Percentiles rank a stretch among this genome's conserved stretches.
phyloP scores from a whole-genome alignment of 1,140 invertebrate genomes.

The Drosophila kanapiae region DNA sequence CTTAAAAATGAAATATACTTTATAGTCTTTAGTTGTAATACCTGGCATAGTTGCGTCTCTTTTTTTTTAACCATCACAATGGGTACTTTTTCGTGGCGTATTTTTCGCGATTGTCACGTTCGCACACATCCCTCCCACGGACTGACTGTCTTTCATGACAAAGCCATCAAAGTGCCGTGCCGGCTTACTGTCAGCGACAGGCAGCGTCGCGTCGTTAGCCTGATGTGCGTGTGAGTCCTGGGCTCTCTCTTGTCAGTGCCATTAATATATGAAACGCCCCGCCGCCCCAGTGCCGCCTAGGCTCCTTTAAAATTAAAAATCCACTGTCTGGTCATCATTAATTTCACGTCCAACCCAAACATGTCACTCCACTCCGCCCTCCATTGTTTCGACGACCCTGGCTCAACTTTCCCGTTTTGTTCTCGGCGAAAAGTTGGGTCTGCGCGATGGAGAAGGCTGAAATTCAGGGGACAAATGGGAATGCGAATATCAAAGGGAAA shows the following conservation, averaged over 20 bases:
- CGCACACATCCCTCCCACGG: constrained; percentile 28
- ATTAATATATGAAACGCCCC: constrained; percentile 36
- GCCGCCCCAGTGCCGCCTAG: background rate
- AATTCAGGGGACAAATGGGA: background rate
- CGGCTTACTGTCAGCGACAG: constrained; percentile 48
- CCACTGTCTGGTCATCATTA: constrained; percentile 72
- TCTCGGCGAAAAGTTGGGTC: constrained; percentile 13
- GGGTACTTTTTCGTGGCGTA: background rate
- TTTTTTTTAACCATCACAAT: background rate
- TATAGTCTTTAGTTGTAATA: too few species aligned
- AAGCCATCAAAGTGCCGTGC: constrained; percentile 45
- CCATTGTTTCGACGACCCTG: background rate
- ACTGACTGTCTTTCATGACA: constrained; percentile 28
- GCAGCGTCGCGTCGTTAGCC: constrained; percentile 31
- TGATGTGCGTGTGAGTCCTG: constrained; percentile 25
- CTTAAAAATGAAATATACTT: too few species aligned
- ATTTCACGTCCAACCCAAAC: constrained; percentile 47
- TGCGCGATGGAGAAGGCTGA: background rate
- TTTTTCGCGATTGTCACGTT: background rate
- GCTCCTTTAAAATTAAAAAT: constrained; percentile 58
- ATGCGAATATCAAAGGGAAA: constrained; percentile 26
- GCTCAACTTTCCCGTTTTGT: constrained; percentile 11
- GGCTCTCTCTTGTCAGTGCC: constrained; percentile 34
- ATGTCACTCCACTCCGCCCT: constrained; percentile 4
- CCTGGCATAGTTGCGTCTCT: too few species aligned